Conservation (phyloP, 2,797 vertebrate species). For the Heliangelus exortis region DNA sequence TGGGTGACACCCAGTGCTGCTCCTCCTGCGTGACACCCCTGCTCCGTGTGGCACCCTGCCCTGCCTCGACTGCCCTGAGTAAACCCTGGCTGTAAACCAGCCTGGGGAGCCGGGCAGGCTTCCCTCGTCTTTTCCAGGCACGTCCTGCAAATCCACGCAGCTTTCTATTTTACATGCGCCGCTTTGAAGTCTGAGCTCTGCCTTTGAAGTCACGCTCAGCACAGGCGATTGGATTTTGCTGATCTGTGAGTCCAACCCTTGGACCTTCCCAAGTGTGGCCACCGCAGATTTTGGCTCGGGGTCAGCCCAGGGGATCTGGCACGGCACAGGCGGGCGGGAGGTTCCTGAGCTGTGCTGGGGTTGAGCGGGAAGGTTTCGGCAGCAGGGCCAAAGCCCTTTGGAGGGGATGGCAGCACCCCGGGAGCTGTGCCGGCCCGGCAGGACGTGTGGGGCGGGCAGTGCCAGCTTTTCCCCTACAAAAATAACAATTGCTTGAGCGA, state of each 20-base stretch:
- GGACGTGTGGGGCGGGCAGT: accelerated
- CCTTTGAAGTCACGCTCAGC: neutral
- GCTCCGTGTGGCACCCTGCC: neutral
- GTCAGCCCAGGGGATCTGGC: neutral
- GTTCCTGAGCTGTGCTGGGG: accelerated
- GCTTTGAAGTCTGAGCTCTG: neutral
- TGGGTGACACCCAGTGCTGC: too few relatives aligned
- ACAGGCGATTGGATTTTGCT: neutral
- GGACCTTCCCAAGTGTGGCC: neutral
- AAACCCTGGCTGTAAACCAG: too few relatives aligned
- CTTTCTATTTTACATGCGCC: neutral
- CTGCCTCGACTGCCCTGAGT: neutral
- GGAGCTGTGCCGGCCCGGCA: too few relatives aligned
- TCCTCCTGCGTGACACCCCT: too few relatives aligned
- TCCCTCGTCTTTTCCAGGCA: neutral
- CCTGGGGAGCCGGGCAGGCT: neutral
- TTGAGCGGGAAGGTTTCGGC: accelerated
- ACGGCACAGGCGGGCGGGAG: neutral
- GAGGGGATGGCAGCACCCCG: accelerated
- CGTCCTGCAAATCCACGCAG: neutral
- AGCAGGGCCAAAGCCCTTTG: too few relatives aligned
- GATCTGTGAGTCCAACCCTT: neutral
- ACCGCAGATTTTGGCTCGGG: accelerated
- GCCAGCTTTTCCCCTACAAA: neutral
- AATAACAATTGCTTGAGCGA: accelerated